Conservation (phyloP, 2,113 vertebrate species). For the Calyptomena viridis region DNA sequence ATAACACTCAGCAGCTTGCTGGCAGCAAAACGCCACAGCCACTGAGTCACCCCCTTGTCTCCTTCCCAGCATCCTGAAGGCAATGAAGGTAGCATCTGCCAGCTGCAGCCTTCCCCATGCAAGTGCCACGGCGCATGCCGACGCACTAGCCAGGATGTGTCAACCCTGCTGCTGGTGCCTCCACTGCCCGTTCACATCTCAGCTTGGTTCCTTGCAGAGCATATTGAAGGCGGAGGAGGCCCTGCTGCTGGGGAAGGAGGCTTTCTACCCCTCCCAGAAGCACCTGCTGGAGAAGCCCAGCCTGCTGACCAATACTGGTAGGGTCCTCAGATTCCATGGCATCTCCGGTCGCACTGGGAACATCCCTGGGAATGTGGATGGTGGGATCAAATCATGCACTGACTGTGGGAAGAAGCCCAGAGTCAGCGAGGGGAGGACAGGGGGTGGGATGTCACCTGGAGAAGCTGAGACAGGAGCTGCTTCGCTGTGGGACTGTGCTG, state of each 20-base stretch:
- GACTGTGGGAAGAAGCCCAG: not conserved
- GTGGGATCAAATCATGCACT: not conserved
- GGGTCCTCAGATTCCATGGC: not conserved
- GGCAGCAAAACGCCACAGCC: not conserved
- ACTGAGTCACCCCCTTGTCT: not conserved
- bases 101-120: slow-evolving; percentile 89
- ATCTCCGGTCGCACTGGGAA: not conserved
- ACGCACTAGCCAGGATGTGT: not conserved
- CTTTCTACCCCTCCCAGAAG: slow-evolving; percentile 87
- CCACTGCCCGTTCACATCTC: not conserved
- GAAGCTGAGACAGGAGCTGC: not conserved
- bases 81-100: slow-evolving; percentile 90
- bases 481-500: rapidly evolving
- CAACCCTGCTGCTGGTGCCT: not conserved
- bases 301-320: slow-evolving; percentile 83
- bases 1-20: rapidly evolving
- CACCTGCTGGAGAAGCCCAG: slow-evolving; percentile 85
- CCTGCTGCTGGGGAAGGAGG: slow-evolving; percentile 87
- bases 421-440: too few species aligned
- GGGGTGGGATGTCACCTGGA: not conserved
- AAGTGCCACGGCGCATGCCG: not conserved
- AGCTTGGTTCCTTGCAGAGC: slow-evolving; percentile 68
- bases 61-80: slow-evolving; percentile 88
- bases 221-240: slow-evolving; percentile 83
- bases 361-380: not conserved